phyloP scores from a whole-genome alignment of 2,113 vertebrate genomes.

The Terrapene triunguis region DNA sequence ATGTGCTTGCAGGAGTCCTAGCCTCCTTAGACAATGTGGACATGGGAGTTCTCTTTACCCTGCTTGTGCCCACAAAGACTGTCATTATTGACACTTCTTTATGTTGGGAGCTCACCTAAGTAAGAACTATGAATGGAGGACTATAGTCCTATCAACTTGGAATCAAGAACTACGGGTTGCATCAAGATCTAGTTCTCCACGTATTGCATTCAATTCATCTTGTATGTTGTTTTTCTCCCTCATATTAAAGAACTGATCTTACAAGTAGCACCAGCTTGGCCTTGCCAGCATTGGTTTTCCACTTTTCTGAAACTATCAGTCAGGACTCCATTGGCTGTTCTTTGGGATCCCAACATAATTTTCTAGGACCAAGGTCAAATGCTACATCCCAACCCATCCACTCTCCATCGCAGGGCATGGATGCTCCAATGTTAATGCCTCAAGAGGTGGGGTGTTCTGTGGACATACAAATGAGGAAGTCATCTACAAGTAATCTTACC shows the following conservation, averaged over 20 bases:
- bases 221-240: neutral
- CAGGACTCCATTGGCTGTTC: neutral
- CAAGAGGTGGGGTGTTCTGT: neutral
- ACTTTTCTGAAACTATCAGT: neutral
- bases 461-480: neutral
- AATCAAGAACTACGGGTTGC: neutral
- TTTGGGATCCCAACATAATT: neutral
- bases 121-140: neutral
- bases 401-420: neutral
- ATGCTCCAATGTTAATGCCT: neutral
- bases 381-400: neutral
- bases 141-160: neutral
- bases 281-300: neutral
- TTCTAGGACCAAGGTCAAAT: neutral
- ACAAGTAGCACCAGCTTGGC: neutral
- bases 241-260: neutral
- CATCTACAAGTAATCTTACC: neutral
- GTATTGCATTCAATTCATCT: neutral
- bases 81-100: neutral
- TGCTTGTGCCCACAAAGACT: neutral
- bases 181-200: neutral
- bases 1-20: neutral
- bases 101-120: neutral
- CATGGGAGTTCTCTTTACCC: neutral
- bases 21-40: neutral